A percentile compares a stretch with the other conserved stretches of the same genome.
Evolutionary conservation across 2,797 vertebrate species (phyloP).

Genomic region (Gymnocypris eckloni): DNA sequence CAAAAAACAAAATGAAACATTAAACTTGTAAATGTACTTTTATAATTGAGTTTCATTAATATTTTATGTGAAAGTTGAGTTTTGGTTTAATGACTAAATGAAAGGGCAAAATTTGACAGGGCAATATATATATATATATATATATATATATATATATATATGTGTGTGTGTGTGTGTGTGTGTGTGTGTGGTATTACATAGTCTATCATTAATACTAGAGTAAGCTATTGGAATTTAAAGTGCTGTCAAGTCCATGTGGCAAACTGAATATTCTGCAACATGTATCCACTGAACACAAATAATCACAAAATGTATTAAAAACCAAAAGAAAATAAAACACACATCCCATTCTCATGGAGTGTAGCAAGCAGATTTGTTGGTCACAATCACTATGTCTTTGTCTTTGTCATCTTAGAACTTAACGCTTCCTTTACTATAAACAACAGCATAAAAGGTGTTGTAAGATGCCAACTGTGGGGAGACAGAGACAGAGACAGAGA

Average conservation of each 20-base stretch:
- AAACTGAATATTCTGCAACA: conserved; percentile 66
- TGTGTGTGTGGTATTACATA: conserved; percentile 38
- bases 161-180: too few species aligned
- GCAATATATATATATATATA: too few species aligned
- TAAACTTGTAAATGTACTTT: background rate
- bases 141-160: too few species aligned
- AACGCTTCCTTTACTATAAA: conserved; percentile 31
- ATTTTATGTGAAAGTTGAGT: conserved; percentile 15
- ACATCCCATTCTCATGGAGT: conserved; percentile 60
- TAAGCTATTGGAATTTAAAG: conserved; percentile 69
- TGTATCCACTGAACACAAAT: conserved; percentile 62
- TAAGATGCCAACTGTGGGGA: conserved; percentile 60
- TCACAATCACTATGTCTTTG: conserved; percentile 46
- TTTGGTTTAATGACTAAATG: conserved; percentile 19
- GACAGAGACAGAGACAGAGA: conserved; percentile 64
- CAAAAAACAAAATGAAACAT: background rate
- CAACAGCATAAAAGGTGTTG: conserved; percentile 53
- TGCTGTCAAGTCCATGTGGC: conserved; percentile 71
- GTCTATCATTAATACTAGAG: conserved; percentile 63
- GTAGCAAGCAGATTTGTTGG: conserved; percentile 44
- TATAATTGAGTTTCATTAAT: background rate
- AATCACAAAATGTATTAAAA: conserved; percentile 65
- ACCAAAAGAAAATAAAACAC: conserved; percentile 50
- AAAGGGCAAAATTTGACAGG: conserved; percentile 32
- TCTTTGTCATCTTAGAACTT: conserved; percentile 12